Evolutionary conservation across 1,140 invertebrate genomes (phyloP).

Genomic region (Pseudoatta argentina): DNA sequence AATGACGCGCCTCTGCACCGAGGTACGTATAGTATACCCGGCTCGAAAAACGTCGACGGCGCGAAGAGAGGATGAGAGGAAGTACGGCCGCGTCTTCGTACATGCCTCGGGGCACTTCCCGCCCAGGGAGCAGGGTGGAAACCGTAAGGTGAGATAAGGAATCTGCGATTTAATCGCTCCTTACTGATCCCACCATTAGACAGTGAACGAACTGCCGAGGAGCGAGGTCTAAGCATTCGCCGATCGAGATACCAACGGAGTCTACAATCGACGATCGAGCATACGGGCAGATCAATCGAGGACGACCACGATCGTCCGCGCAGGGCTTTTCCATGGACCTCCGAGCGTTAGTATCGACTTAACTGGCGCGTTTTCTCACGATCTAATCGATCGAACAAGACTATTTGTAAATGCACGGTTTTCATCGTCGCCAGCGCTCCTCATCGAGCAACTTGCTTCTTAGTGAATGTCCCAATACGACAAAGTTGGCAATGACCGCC

Average conservation of each 20-base stretch:
- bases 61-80: neutral
- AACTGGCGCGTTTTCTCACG: constrained; percentile 54
- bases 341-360: neutral
- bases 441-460: neutral
- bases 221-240: constrained; percentile 39
- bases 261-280: neutral
- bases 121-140: constrained; percentile 78
- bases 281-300: constrained; percentile 55
- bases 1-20: constrained; percentile 80
- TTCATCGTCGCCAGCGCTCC: neutral
- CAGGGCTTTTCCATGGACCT: constrained; percentile 29
- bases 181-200: constrained; percentile 75
- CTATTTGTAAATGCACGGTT: neutral
- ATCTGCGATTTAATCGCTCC: constrained; percentile 78
- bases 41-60: constrained; percentile 57
- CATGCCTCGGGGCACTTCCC: constrained; percentile 76
- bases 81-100: constrained; percentile 68
- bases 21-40: constrained; percentile 49
- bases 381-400: constrained; percentile 18
- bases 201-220: constrained; percentile 50
- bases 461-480: constrained; percentile 29
- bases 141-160: constrained; percentile 77
- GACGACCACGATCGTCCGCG: neutral
- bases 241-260: constrained; percentile 54
- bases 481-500: constrained; percentile 35